Evolutionary conservation across 2,888 invertebrate genomes (phyloP).

Genomic region (Zootermopsis nevadensis): DNA sequence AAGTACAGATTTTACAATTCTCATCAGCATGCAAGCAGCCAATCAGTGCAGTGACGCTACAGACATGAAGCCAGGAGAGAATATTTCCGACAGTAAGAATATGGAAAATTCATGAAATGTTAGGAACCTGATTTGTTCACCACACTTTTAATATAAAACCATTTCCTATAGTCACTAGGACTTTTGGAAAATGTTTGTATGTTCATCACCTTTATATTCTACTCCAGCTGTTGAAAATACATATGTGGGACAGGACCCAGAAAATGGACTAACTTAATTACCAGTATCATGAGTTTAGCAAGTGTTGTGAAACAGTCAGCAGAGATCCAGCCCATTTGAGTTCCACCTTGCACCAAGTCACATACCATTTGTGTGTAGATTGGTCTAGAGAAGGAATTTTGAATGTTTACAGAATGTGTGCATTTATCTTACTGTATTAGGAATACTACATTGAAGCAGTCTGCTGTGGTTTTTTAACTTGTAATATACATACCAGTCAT

Average conservation of each 20-base stretch:
- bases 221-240: slow-evolving; percentile 9
- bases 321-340: slow-evolving; percentile 23
- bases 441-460: too few relatives aligned
- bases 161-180: slow-evolving; percentile 37
- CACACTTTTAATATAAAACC: slow-evolving; percentile 35
- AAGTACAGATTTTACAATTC: not conserved
- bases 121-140: slow-evolving; percentile 20
- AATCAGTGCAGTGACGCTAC: not conserved
- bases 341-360: slow-evolving; percentile 5
- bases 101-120: slow-evolving; percentile 17
- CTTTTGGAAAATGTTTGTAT: slow-evolving; percentile 33
- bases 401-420: slow-evolving; percentile 34
- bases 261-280: slow-evolving; percentile 24
- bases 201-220: slow-evolving; percentile 34
- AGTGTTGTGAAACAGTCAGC: slow-evolving; percentile 1
- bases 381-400: slow-evolving; percentile 35
- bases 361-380: not conserved
- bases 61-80: slow-evolving; percentile 2
- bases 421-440: slow-evolving; percentile 40
- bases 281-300: not conserved
- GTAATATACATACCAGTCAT: too few relatives aligned
- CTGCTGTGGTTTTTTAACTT: too few relatives aligned
- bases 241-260: slow-evolving; percentile 27
- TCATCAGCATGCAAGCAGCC: slow-evolving; percentile 1
- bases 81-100: not conserved